A percentile compares a stretch with the other conserved stretches of the same genome.
Conservation (phyloP, 2,888 invertebrate genomes). For the Stenolophus ochropezus region DNA sequence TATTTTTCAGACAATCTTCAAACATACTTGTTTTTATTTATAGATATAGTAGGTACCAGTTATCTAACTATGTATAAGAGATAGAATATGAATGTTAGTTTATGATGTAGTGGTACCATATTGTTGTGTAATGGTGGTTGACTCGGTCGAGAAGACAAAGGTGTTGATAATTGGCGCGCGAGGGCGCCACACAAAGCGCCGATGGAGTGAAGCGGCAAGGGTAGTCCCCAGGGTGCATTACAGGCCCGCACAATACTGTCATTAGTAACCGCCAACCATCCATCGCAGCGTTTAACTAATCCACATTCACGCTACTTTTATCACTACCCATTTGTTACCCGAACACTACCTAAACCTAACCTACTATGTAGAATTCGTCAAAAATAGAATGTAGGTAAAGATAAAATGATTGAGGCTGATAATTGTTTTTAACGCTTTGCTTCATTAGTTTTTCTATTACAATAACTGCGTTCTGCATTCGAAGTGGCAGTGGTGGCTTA, state of each 20-base stretch:
- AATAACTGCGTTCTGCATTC: no score
- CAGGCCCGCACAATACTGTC: constrained; percentile 65
- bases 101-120: background rate
- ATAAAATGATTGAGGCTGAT: no score
- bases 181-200: constrained; percentile 31
- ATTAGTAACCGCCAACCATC: constrained; percentile 65
- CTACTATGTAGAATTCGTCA: background rate
- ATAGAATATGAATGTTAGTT: no score
- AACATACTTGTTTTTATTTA: no score
- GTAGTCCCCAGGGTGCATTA: constrained; percentile 38
- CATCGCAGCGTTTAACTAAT: background rate
- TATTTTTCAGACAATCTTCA: no score
- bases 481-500: no score
- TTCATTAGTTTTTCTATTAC: no score
- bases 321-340: background rate
- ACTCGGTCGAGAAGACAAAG: constrained; percentile 31
- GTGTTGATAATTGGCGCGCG: constrained; percentile 38
- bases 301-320: background rate
- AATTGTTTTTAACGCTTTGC: no score
- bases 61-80: no score
- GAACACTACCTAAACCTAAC: background rate
- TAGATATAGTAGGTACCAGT: no score
- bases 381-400: no score
- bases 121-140: background rate
- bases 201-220: constrained; percentile 18